Percentiles rank a stretch among this genome's conserved stretches.
Conservation (phyloP, 2,113 vertebrate genomes). For the Marmota flaviventris region DNA sequence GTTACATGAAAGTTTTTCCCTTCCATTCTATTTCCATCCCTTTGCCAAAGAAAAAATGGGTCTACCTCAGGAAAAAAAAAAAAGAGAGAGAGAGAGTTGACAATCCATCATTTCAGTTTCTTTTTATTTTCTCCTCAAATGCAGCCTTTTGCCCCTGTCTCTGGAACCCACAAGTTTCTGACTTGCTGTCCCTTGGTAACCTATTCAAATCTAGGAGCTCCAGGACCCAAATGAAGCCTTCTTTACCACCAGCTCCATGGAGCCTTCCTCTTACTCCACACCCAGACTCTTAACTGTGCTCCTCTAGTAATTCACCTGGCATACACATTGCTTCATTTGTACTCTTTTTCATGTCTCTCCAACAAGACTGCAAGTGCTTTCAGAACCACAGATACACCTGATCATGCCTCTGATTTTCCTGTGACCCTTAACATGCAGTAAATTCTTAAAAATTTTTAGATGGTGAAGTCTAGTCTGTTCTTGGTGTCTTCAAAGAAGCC, state of each 20-base stretch:
- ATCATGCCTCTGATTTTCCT: neutral
- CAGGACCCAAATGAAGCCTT: neutral
- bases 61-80: neutral
- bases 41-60: neutral
- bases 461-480: neutral
- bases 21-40: neutral
- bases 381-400: neutral
- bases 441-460: neutral
- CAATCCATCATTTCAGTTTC: neutral
- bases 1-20: neutral
- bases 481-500: neutral
- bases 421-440: neutral
- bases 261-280: neutral
- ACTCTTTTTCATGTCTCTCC: neutral
- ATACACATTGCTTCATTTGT: neutral
- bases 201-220: neutral
- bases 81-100: neutral
- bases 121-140: neutral
- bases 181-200: neutral
- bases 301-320: neutral
- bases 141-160: neutral
- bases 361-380: neutral
- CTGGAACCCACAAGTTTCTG: neutral
- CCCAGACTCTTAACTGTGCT: neutral
- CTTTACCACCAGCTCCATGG: neutral